A percentile compares a stretch with the other conserved stretches of the same genome.
Conservation (phyloP, 2,888 invertebrate species). For the Mechanitis messenoides region DNA sequence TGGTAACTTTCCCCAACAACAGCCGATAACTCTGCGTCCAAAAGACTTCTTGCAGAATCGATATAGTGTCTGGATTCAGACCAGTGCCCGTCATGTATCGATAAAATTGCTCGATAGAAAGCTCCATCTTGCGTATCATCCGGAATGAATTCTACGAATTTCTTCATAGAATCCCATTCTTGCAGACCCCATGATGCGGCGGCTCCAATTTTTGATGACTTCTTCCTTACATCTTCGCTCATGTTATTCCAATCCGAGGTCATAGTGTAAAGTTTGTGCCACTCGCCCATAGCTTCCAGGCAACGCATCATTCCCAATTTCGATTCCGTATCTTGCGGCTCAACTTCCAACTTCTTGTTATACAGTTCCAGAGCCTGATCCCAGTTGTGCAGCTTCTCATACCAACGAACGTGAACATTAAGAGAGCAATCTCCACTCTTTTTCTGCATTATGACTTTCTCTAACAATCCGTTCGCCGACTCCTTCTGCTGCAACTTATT, state of each 20-base stretch:
- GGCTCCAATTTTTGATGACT: constrained; percentile 92
- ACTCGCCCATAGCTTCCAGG: constrained; percentile 97
- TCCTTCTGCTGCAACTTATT: constrained; percentile 99
- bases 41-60: constrained; percentile 92
- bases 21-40: constrained; percentile 96
- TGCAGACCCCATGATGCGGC: constrained; percentile 97
- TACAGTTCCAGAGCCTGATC: constrained; percentile 95
- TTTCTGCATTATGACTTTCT: constrained; percentile 89
- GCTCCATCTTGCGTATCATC: constrained; percentile 95
- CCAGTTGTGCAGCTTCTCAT: constrained; percentile 99
- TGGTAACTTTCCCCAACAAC: constrained; percentile 98
- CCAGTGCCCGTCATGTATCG: constrained; percentile 89
- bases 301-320: constrained; percentile 97
- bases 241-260: constrained; percentile 81
- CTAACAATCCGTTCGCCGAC: constrained; percentile 94
- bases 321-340: constrained; percentile 84
- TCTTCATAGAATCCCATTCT: constrained; percentile 95
- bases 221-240: constrained; percentile 64
- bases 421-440: constrained; percentile 78
- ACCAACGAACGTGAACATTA: constrained; percentile 89
- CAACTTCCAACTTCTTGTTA: constrained; percentile 82
- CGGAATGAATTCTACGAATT: constrained; percentile 90
- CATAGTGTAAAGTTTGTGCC: constrained; percentile 90
- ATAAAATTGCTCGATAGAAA: constrained; percentile 94
- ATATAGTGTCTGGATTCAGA: constrained; percentile 86